phyloP scores from a whole-genome alignment of 2,888 invertebrate genomes.

The Choristoneura rosaceana region DNA sequence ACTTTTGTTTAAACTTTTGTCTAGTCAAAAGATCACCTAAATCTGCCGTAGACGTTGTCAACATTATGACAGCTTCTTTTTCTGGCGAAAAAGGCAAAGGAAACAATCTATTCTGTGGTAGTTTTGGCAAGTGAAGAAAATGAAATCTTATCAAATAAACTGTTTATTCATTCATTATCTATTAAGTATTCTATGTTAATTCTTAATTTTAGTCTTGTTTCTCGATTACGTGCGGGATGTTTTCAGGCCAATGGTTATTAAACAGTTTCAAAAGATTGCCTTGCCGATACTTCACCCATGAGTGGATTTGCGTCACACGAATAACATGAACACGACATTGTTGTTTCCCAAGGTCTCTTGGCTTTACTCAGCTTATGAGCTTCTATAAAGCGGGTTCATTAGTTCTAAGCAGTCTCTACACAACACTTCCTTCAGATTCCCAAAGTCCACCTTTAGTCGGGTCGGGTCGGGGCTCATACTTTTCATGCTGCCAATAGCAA shows the following conservation, averaged over 20 bases:
- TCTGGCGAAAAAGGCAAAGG: too few species aligned
- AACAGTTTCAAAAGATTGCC: constrained; percentile 24
- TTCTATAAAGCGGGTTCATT: not conserved
- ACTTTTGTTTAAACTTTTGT: too few species aligned
- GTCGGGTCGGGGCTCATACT: not conserved
- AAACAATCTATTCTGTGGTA: too few species aligned
- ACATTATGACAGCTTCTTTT: too few species aligned
- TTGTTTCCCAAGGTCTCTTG: constrained; percentile 20
- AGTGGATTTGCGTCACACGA: constrained; percentile 34
- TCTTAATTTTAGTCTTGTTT: not conserved
- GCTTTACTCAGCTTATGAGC: constrained; percentile 1
- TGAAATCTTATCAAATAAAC: too few species aligned
- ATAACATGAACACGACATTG: constrained; percentile 18
- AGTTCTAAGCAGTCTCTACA: not conserved
- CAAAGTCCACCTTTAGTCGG: not conserved
- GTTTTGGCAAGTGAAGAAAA: too few species aligned
- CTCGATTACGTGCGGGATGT: constrained; percentile 6
- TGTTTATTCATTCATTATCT: not conserved
- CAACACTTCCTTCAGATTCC: not conserved
- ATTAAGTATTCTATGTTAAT: not conserved
- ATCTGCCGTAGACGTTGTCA: too few species aligned
- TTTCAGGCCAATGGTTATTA: constrained; percentile 22
- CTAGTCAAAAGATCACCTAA: too few species aligned
- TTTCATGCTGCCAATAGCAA: not conserved
- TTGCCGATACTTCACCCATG: constrained; percentile 37